Percentiles rank a stretch among this genome's conserved stretches.
These are phyloP conservation scores for Gasteruption jaculator DNA, from an alignment of 2,888 invertebrate genomes.

Conservation along the genomic window DNA sequence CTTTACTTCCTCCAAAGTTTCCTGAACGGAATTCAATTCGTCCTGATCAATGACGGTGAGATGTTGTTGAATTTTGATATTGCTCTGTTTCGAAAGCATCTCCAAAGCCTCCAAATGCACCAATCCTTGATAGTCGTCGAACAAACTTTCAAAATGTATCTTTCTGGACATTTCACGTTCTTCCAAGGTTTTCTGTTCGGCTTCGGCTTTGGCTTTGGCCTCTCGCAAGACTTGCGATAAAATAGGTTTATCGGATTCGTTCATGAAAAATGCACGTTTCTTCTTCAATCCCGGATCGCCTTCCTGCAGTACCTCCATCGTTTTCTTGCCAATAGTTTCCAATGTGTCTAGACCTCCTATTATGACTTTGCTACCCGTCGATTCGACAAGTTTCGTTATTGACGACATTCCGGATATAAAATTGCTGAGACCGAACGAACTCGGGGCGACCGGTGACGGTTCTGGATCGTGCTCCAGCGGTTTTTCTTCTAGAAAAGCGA, in stretches of 20 bases:
- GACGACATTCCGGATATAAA: slow-evolving; percentile 63
- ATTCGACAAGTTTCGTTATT: slow-evolving; percentile 66
- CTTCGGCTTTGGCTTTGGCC: slow-evolving; percentile 67
- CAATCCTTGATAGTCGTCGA: slow-evolving; percentile 84
- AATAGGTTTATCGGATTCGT: slow-evolving; percentile 60
- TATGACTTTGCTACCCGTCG: slow-evolving; percentile 69
- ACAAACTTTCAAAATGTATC: slow-evolving; percentile 72
- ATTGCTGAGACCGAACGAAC: slow-evolving; percentile 59
- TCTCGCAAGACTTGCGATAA: slow-evolving; percentile 66
- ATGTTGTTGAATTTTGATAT: slow-evolving; percentile 67
- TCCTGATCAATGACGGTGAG: slow-evolving; percentile 57
- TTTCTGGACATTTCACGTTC: slow-evolving; percentile 52
- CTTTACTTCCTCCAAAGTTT: slow-evolving; percentile 73
- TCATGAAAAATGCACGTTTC: slow-evolving; percentile 65
- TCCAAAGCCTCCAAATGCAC: slow-evolving; percentile 89
- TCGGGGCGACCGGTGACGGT: too few relatives aligned
- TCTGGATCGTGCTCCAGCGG: too few relatives aligned
- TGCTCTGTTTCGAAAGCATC: slow-evolving; percentile 80
- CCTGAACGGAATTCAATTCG: slow-evolving; percentile 65
- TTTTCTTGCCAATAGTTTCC: slow-evolving; percentile 91
- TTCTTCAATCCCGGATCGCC: slow-evolving; percentile 86
- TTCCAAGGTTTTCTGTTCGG: slow-evolving; percentile 55
- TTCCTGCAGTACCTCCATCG: slow-evolving; percentile 88
- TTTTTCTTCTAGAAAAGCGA: too few relatives aligned
- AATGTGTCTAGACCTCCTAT: slow-evolving; percentile 80